Base-by-base conservation (phyloP, 1,140 invertebrate genomes). In the Pachypeltis micranthus region DNA sequence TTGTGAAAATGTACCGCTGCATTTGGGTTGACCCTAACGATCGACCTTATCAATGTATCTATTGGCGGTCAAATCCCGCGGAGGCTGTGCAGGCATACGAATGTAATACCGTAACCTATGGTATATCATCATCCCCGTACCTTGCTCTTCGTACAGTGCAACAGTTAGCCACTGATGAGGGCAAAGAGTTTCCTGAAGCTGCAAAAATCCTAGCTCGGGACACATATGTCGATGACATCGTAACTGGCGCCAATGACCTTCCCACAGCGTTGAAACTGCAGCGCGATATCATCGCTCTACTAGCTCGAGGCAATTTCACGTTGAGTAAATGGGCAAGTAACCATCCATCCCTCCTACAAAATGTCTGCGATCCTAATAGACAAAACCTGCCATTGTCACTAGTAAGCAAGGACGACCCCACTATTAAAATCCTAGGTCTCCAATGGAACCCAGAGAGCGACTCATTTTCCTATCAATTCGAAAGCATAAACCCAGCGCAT, bases 211-310 rank as follows among this genome's bases (percentile, higher is more conserved):
- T 75, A 19, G 21, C 27, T 26, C 67, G 65, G 21, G 71, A 75
- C 64, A 75, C 75, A 61, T 80, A 77, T 64, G 71, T 77, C 2
- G 77, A 80, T 62, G 76, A 80, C 67, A 59, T 74, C 19, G 61
- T 78, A 1, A 69, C 70, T 24, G 74, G 75, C 25, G 67, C 68
- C 12, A 63, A 63, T 23, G 24, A 14, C 26, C 56, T 65, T 27
- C 29, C 66, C 56, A 61, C 62, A 29, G 70, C 69, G 24, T 19
- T 63, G n/a, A 16, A 63, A 34, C 14, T 68, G 12, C 63, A 63
- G 21, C 19, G 31, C 1, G 55, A 70, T 27, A 1, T 71, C 0
- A 63, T 54, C 23, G 29, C 19, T 16, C 16, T 70, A 29, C 56
- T 70, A 19, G 21, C 47, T 31, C 1, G 16, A 24, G 67, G 65